Conservation (phyloP, 2,888 invertebrate genomes). For the Scaptomyza parva region DNA sequence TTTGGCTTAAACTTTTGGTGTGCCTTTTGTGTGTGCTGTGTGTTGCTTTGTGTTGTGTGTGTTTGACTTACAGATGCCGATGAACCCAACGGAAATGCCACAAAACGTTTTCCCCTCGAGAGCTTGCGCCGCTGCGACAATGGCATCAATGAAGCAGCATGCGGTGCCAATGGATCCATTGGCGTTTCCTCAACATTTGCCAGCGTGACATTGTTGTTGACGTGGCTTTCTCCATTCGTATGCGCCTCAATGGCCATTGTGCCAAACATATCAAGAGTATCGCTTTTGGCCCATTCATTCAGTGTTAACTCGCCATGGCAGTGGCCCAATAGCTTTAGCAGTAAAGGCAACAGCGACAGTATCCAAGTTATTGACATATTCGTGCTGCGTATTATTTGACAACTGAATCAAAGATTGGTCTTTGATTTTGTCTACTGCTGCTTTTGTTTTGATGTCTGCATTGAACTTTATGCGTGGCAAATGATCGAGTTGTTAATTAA, state of each 20-base stretch:
- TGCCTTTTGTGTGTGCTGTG: conserved; percentile 5
- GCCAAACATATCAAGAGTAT: conserved; percentile 49
- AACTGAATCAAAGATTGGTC: conserved; percentile 58
- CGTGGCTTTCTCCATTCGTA: conserved; percentile 24
- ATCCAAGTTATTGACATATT: conserved; percentile 60
- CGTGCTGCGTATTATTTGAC: conserved; percentile 33
- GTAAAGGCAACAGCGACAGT: conserved; percentile 5
- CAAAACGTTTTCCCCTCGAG: conserved; percentile 85
- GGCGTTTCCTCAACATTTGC: conserved; percentile 30
- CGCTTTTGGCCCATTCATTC: conserved; percentile 30
- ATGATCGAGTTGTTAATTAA: conserved; percentile 68
- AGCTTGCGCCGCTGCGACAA: conserved; percentile 63
- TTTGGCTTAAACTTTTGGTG: conserved; percentile 30
- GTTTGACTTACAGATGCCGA: conserved; percentile 86
- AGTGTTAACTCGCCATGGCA: conserved; percentile 29
- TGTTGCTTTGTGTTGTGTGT: conserved; percentile 16
- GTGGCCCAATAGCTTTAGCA: conserved; percentile 31
- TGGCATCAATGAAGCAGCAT: conserved; percentile 52
- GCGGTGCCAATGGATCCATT: conserved; percentile 51
- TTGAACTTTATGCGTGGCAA: conserved; percentile 25
- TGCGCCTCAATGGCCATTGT: conserved; percentile 26
- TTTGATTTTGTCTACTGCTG: conserved; percentile 16
- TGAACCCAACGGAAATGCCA: conserved; percentile 87
- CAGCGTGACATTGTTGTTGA: conserved; percentile 71
- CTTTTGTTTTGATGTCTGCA: conserved; percentile 21